Evolutionary conservation across 2,888 invertebrate species (phyloP).

Genomic region (Platypus cylindrus): DNA sequence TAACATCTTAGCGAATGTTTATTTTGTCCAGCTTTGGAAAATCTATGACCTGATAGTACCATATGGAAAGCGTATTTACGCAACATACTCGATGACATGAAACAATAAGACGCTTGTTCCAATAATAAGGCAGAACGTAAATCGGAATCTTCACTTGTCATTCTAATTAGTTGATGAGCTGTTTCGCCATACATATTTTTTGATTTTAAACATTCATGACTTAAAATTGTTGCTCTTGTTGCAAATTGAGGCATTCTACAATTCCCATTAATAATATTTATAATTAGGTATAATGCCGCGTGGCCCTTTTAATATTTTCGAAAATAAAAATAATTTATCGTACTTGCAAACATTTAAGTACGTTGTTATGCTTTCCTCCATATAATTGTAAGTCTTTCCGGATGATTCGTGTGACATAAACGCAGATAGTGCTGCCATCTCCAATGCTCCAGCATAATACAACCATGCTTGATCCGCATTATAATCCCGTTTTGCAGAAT

Average conservation of each 20-base stretch:
- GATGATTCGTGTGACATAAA: constrained; percentile 76
- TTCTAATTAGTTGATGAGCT: constrained; percentile 86
- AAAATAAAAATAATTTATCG: constrained; percentile 20
- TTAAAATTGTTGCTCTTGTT: constrained; percentile 79
- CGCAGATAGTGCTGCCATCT: constrained; percentile 89
- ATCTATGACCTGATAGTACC: constrained; percentile 91
- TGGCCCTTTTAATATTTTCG: neutral
- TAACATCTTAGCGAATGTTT: constrained; percentile 88
- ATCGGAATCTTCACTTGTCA: constrained; percentile 97
- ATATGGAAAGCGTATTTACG: constrained; percentile 94
- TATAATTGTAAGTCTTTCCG: constrained; percentile 72
- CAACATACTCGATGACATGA: constrained; percentile 62
- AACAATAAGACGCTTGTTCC: constrained; percentile 92
- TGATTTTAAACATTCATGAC: constrained; percentile 74
- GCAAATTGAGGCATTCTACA: constrained; percentile 81
- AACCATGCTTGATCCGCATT: constrained; percentile 95
- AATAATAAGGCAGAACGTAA: constrained; percentile 83
- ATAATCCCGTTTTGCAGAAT: constrained; percentile 94
- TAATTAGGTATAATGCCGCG: neutral
- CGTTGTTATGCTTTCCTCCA: constrained; percentile 88
- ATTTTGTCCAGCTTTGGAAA: constrained; percentile 82
- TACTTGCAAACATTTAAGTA: constrained; percentile 85
- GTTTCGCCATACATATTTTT: constrained; percentile 76
- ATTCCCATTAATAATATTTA: constrained; percentile 14
- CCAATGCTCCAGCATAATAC: constrained; percentile 90